phyloP scores from a whole-genome alignment of 2,113 vertebrate species.

The Tragulus kanchil region DNA sequence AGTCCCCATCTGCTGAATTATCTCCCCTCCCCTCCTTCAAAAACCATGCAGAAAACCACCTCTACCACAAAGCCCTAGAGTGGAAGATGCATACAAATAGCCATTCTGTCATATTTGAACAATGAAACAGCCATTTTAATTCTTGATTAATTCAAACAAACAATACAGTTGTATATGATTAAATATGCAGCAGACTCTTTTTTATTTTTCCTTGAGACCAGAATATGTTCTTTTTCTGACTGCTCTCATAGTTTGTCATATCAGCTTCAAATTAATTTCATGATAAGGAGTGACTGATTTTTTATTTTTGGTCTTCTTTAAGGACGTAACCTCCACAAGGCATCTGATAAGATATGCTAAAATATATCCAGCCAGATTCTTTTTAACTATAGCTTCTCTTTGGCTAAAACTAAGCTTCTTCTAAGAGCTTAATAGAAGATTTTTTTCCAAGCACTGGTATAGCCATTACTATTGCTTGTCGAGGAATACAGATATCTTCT shows the following conservation, averaged over 20 bases:
- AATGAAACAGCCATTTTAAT: neutral
- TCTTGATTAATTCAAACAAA: conserved; percentile 33
- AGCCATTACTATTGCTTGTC: neutral
- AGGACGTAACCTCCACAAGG: neutral
- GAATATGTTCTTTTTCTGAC: neutral
- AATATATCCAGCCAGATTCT: neutral
- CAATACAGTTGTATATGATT: neutral
- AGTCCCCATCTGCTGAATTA: conserved; percentile 60
- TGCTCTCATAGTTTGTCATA: neutral
- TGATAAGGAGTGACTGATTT: neutral
- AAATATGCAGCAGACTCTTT: neutral
- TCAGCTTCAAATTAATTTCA: conserved; percentile 3
- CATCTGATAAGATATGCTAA: neutral
- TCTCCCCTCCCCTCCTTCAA: neutral
- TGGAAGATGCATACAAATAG: neutral
- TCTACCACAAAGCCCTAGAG: conserved; percentile 1
- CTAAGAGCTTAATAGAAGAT: neutral
- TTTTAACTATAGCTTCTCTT: conserved; percentile 7
- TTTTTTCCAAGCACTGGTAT: neutral
- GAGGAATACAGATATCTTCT: neutral
- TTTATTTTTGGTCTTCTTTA: neutral
- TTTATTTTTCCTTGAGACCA: neutral
- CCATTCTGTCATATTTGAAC: neutral
- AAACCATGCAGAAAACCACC: conserved; percentile 34
- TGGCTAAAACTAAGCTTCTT: neutral